These are phyloP conservation scores for Florisuga fusca DNA, from an alignment of 2,797 vertebrate genomes.

Conservation along the genomic window DNA sequence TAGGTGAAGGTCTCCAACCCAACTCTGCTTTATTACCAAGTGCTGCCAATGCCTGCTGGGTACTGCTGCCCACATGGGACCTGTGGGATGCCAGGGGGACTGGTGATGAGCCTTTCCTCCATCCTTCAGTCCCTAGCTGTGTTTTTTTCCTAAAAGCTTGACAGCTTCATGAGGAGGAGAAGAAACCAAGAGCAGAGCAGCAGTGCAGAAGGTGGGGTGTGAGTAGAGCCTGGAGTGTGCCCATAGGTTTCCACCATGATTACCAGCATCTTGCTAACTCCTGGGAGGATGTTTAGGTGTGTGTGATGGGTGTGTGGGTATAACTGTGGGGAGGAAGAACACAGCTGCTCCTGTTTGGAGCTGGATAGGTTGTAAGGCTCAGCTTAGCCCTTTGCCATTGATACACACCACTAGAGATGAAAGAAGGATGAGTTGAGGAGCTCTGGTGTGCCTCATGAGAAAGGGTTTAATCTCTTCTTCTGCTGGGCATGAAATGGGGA, in stretches of 20 bases:
- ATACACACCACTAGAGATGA: neutral
- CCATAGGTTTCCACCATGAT: neutral
- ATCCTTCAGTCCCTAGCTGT: neutral
- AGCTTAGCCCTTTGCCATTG: neutral
- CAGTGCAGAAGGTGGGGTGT: neutral
- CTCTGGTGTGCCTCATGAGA: neutral
- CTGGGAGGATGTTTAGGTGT: neutral
- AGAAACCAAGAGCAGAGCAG: neutral
- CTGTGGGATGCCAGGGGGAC: neutral
- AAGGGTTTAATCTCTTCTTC: neutral
- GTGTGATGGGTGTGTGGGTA: neutral
- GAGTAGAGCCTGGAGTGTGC: neutral
- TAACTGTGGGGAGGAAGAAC: fast-evolving
- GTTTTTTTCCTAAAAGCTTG: neutral
- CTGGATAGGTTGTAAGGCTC: neutral
- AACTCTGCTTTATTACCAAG: neutral
- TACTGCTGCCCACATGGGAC: neutral
- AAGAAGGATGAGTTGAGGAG: neutral
- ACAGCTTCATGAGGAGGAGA: neutral
- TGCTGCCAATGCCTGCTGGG: fast-evolving
- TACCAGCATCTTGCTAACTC: fast-evolving
- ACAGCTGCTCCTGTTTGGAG: neutral
- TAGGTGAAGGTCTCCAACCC: neutral
- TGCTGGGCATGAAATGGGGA: neutral
- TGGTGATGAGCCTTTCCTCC: neutral